Evolutionary conservation across 2,888 invertebrate species (phyloP), one percentile per base, ranked within the genome.

Genomic region (Lithosia quadra): DNA sequence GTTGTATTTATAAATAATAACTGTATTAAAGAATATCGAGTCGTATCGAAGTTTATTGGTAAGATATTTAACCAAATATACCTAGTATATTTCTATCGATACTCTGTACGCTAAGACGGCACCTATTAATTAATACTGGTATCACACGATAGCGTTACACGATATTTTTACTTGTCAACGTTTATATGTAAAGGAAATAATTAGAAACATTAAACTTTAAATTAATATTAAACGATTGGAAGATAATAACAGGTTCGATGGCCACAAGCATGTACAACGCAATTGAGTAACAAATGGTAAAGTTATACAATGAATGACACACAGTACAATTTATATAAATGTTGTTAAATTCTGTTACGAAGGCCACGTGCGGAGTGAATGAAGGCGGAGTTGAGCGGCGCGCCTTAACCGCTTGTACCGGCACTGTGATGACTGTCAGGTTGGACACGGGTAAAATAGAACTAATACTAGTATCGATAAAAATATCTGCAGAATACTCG

Each of bases 321-420:
- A 60, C 28, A 60, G 55, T 69, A 71, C 66, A 73, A 64, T 74
- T 72, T 60, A 72, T 64, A 57, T 72, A 72, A 74, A 68, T 63
- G 68, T 67, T 39, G 68, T 76, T 82, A 81, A 81, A 81, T 81
- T 83, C 80, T 77, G 77, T 79, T 73, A 78, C 66, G 73, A 86
- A 87, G 80, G 84, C 83, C 83, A 84, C 81, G 68, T 76, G 75
- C 78, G 75, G 73, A 68, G 77, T 69, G 58, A 57, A 18, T 28
- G 58, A 39, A 59, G 57, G 62, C 64, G 65, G 57, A 53, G 56
- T 36, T 49, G 56, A 43, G 28, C 56, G 21, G 66, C 63, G 60
- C 62, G 53, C 64, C 59, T 63, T 24, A 28, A 59, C 67, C 57
- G 60, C 69, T 43, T 21, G 39, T 53, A 22, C 21, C 62, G 34